Percentiles rank a stretch among this genome's conserved stretches.
Evolutionary conservation across 2,113 vertebrate species (phyloP).

Genomic region (Anguilla rostrata): DNA sequence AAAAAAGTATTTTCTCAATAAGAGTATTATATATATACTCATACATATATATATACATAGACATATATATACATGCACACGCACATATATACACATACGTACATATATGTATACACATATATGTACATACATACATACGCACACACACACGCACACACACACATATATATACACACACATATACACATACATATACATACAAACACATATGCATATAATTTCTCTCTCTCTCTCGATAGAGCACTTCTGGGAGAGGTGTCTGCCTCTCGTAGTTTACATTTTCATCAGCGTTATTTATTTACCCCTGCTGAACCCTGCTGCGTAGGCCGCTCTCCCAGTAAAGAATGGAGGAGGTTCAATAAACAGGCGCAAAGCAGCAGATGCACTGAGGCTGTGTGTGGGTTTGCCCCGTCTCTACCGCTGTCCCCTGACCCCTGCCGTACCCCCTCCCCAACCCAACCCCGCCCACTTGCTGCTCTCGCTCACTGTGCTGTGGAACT

Average conservation of each 20-base stretch:
- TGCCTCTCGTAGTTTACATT: background rate
- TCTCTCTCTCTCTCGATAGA: constrained; percentile 10
- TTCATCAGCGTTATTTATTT: constrained; percentile 2
- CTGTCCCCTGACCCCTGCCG: background rate
- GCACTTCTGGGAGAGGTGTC: background rate
- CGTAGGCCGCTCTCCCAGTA: background rate
- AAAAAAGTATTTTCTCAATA: too few species aligned
- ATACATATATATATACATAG: too few species aligned
- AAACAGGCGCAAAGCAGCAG: background rate
- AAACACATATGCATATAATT: too few species aligned
- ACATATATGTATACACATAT: too few species aligned
- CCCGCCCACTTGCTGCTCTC: background rate
- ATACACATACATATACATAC: too few species aligned
- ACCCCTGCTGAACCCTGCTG: background rate
- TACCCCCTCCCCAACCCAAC: too few species aligned
- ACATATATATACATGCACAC: too few species aligned
- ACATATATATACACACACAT: too few species aligned
- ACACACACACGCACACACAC: too few species aligned
- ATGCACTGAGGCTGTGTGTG: background rate
- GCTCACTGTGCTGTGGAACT: background rate
- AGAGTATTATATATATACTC: too few species aligned
- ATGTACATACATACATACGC: too few species aligned
- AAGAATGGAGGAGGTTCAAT: background rate
- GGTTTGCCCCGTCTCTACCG: background rate
- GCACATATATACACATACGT: too few species aligned